These are phyloP conservation scores for Salticus scenicus DNA, from an alignment of 2,888 invertebrate genomes.

Conservation along the genomic window DNA sequence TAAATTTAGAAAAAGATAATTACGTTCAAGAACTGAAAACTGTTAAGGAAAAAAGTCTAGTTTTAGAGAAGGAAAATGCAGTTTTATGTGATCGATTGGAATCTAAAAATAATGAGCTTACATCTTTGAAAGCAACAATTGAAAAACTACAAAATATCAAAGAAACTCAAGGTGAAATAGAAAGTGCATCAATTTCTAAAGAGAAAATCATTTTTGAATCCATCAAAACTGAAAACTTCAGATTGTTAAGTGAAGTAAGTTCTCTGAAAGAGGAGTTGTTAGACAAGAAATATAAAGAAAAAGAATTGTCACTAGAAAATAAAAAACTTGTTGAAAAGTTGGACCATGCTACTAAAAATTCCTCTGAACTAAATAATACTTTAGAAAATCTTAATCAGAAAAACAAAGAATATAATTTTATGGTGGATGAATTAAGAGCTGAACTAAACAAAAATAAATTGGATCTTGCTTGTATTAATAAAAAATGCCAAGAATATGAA, in stretches of 20 bases:
- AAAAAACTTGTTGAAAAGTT: neutral
- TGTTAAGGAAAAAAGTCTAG: neutral
- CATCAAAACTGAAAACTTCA: neutral
- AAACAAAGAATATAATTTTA: neutral
- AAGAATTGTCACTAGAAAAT: neutral
- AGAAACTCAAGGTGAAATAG: conserved; percentile 25
- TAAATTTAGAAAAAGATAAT: conserved; percentile 19
- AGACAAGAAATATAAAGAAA: neutral
- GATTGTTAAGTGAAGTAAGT: neutral
- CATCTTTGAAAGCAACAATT: no score
- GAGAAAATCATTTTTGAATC: neutral
- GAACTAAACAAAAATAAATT: conserved; percentile 39
- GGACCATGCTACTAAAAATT: neutral
- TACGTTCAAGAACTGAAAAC: neutral
- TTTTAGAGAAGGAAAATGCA: neutral
- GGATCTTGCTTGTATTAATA: conserved; percentile 11
- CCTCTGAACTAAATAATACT: neutral
- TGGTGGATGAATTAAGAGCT: neutral
- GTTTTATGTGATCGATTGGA: neutral
- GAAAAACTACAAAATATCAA: neutral
- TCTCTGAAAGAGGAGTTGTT: conserved; percentile 3
- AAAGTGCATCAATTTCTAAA: neutral
- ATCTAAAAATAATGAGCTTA: no score
- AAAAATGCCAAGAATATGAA: conserved; percentile 44
- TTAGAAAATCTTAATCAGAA: neutral